phyloP scores from a whole-genome alignment of 2,797 vertebrate genomes.

The Oreochromis grahami region DNA sequence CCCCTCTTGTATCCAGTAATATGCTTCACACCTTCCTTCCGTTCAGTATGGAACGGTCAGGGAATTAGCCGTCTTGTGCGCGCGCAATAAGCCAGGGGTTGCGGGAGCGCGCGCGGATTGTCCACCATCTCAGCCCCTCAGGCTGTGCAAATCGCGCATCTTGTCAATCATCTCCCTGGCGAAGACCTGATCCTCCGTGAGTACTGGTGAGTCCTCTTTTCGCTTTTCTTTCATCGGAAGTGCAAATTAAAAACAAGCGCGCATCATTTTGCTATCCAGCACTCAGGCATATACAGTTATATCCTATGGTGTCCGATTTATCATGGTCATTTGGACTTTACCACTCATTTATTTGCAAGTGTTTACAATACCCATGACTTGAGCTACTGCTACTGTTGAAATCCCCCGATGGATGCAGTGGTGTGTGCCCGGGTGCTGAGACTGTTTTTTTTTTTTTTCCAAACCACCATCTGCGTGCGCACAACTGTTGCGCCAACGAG shows the following conservation, averaged over 20 bases:
- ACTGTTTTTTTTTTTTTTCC: neutral
- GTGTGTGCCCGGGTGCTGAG: neutral
- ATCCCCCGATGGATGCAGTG: neutral
- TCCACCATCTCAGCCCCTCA: conserved; percentile 60
- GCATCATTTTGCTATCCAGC: neutral
- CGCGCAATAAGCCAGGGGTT: conserved; percentile 75
- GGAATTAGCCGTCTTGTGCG: conserved; percentile 78
- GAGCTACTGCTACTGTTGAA: neutral
- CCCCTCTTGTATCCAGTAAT: neutral
- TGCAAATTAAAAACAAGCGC: neutral
- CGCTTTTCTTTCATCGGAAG: neutral
- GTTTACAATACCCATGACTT: neutral
- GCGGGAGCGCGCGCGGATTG: conserved; percentile 78
- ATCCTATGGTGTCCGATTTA: neutral
- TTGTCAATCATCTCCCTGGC: conserved; percentile 39
- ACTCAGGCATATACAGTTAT: neutral
- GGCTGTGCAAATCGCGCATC: conserved; percentile 38
- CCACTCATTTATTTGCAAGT: neutral
- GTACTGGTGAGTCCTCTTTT: conserved; percentile 54
- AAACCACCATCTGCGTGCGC: conserved; percentile 11
- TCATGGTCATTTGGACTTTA: neutral
- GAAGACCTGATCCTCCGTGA: conserved; percentile 33
- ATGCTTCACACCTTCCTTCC: conserved; percentile 31
- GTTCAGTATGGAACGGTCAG: conserved; percentile 57
- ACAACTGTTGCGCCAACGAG: conserved; percentile 31